These are phyloP conservation scores for Nephrocerus scutellatus DNA, from an alignment of 2,888 invertebrate genomes.

Conservation along the genomic window DNA sequence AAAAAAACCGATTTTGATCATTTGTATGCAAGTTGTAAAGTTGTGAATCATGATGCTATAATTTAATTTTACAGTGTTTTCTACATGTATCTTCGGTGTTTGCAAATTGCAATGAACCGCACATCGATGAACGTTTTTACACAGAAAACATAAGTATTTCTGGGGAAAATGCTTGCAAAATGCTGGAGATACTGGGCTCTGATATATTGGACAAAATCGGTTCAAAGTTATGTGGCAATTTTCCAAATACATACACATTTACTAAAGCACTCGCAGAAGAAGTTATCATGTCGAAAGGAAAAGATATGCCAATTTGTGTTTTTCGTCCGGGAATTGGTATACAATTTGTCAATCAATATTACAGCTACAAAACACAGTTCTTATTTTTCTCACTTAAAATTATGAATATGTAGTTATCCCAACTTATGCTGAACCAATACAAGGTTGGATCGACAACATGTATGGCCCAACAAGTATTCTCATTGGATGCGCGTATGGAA, in stretches of 20 bases:
- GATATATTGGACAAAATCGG: slow-evolving; percentile 40
- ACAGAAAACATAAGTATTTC: slow-evolving; percentile 35
- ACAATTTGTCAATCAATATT: slow-evolving; percentile 5
- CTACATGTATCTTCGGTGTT: slow-evolving; percentile 66
- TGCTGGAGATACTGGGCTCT: slow-evolving; percentile 38
- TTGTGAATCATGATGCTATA: too few relatives aligned
- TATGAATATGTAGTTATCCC: slow-evolving; percentile 45
- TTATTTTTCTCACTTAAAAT: too few relatives aligned
- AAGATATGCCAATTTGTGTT: slow-evolving; percentile 57
- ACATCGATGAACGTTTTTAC: slow-evolving; percentile 46
- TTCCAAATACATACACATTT: slow-evolving; percentile 65
- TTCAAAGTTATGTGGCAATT: slow-evolving; percentile 30
- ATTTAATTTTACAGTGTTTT: slow-evolving; percentile 42
- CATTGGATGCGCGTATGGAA: slow-evolving; percentile 53
- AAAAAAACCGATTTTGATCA: too few relatives aligned
- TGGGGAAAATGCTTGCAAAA: slow-evolving; percentile 38
- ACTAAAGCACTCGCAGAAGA: slow-evolving; percentile 67
- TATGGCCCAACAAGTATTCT: slow-evolving; percentile 53
- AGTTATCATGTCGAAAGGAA: slow-evolving; percentile 51
- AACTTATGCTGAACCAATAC: slow-evolving; percentile 50
- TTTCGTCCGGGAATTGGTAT: slow-evolving; percentile 64
- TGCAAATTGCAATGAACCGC: slow-evolving; percentile 53
- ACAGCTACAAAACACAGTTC: background rate
- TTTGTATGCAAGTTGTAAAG: too few relatives aligned
- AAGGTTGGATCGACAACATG: slow-evolving; percentile 65